A percentile compares a stretch with the other conserved stretches of the same genome.
These are phyloP conservation scores for Zhengitettix transpicula DNA, from an alignment of 2,888 invertebrate genomes.

Conservation along the genomic window DNA sequence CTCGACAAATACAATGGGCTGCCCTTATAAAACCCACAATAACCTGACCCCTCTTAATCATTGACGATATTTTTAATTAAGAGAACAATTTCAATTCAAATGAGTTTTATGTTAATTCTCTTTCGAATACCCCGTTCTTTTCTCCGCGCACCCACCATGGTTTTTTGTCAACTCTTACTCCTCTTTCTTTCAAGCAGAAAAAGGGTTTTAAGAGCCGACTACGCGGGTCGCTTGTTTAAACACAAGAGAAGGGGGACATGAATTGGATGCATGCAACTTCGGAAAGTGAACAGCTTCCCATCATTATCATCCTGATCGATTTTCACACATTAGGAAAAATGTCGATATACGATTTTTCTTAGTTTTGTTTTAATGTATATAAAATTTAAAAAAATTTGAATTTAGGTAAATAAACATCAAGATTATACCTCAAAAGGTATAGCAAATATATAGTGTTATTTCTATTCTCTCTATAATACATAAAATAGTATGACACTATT, in stretches of 20 bases:
- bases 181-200: not conserved
- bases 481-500: too few relatives aligned
- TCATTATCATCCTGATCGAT: too few relatives aligned
- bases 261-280: too few relatives aligned
- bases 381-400: too few relatives aligned
- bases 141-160: not conserved
- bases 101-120: constrained; percentile 10
- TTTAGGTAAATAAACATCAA: too few relatives aligned
- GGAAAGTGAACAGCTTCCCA: too few relatives aligned
- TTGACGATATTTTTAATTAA: constrained; percentile 9
- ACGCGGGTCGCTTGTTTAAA: not conserved
- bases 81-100: constrained; percentile 8
- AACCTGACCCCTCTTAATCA: not conserved
- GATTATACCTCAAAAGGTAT: too few relatives aligned
- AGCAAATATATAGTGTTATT: too few relatives aligned
- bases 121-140: not conserved
- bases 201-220: not conserved
- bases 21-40: not conserved
- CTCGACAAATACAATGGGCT: not conserved
- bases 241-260: not conserved
- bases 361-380: too few relatives aligned
- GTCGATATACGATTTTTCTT: too few relatives aligned
- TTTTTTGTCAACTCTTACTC: not conserved
- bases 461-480: too few relatives aligned
- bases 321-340: too few relatives aligned